Conservation (phyloP, 2,888 invertebrate genomes). For the Spatulosminthurus flaviceps region DNA sequence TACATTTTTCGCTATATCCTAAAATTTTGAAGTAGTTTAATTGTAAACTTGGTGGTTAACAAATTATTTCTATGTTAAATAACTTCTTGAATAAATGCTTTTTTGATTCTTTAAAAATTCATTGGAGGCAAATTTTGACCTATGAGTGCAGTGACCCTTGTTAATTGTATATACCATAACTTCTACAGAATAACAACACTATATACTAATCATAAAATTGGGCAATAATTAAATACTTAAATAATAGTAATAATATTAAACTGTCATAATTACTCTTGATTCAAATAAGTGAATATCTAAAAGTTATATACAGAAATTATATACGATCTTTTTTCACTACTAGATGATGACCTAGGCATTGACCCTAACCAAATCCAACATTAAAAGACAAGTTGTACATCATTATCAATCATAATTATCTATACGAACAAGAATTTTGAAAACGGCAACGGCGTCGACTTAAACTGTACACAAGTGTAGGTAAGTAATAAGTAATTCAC, state of each 20-base stretch:
- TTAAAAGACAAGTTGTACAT: constrained; percentile 32
- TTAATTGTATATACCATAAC: neutral
- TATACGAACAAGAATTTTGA: constrained; percentile 23
- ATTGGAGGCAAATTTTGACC: constrained; percentile 32
- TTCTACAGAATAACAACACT: neutral
- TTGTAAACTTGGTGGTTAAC: constrained; percentile 40
- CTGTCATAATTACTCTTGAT: neutral
- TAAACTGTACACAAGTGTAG: constrained; percentile 30
- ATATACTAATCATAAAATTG: neutral
- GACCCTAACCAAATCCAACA: constrained; percentile 36
- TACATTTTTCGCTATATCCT: constrained; percentile 21
- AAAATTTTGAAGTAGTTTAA: constrained; percentile 32
- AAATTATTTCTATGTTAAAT: constrained; percentile 35
- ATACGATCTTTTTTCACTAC: neutral
- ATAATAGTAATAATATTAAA: neutral
- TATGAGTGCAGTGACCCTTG: constrained; percentile 35
- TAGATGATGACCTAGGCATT: neutral
- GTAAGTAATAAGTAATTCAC: constrained; percentile 1
- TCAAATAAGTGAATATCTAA: constrained; percentile 26
- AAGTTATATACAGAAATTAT: constrained; percentile 23
- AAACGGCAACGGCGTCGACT: constrained; percentile 5
- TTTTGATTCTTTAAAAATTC: constrained; percentile 33
- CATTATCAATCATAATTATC: neutral
- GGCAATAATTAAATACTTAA: constrained; percentile 18
- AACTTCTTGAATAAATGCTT: constrained; percentile 42